phyloP scores from a whole-genome alignment of 2,888 invertebrate species.

The Caenorhabditis zanzibari region DNA sequence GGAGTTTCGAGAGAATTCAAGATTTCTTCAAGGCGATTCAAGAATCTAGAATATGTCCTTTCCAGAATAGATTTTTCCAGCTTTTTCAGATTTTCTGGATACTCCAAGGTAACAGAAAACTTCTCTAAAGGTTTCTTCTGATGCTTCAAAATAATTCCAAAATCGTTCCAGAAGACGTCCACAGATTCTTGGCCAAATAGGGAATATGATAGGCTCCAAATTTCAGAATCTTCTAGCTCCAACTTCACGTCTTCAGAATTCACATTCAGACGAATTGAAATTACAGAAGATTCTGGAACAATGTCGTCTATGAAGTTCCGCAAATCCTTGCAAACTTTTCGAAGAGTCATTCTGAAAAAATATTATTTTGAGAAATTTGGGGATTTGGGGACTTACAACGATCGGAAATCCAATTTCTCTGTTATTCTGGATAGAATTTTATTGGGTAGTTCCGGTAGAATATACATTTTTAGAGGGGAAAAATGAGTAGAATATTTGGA shows the following conservation, averaged over 20 bases:
- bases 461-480: background rate
- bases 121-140: constrained; percentile 6
- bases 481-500: background rate
- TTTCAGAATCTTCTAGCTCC: background rate
- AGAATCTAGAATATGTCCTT: background rate
- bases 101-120: background rate
- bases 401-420: background rate
- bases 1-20: background rate
- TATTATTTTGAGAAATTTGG: background rate
- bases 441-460: background rate
- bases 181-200: background rate
- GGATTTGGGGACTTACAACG: background rate
- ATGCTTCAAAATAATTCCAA: constrained; percentile 5
- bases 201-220: too few relatives aligned
- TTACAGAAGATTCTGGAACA: background rate
- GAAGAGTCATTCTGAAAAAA: background rate
- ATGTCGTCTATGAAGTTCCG: constrained; percentile 6
- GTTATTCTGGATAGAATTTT: background rate
- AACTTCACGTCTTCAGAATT: background rate
- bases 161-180: background rate
- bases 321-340: constrained; percentile 6
- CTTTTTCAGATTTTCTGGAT: background rate
- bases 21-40: background rate
- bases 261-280: background rate
- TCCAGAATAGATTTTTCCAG: background rate